Evolutionary conservation across 2,797 vertebrate species (phyloP).

Genomic region (Psittacula derbiana): DNA sequence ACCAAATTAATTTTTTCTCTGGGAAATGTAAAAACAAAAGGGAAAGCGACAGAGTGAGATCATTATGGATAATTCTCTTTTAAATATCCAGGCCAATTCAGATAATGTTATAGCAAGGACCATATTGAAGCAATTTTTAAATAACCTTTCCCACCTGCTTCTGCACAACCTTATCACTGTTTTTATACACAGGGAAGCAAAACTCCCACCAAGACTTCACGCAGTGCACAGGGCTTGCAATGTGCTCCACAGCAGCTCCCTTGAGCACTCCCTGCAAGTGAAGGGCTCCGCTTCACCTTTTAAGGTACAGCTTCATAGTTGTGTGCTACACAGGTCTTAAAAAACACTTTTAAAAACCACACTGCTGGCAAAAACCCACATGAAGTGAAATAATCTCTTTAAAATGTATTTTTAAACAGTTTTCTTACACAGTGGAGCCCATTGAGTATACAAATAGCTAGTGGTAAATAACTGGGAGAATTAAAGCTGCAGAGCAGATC

Average conservation of each 20-base stretch:
- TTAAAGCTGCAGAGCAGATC: neutral
- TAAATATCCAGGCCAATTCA: slow-evolving; percentile 55
- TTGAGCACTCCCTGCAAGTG: neutral
- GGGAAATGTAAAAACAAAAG: neutral
- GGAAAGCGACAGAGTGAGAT: neutral
- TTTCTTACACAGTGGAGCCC: slow-evolving; percentile 25
- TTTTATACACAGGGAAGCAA: slow-evolving; percentile 24
- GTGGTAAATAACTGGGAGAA: slow-evolving; percentile 17
- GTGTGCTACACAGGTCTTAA: neutral
- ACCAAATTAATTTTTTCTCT: neutral
- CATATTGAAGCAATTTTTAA: slow-evolving; percentile 67
- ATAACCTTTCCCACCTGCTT: slow-evolving; percentile 48
- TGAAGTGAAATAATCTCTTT: slow-evolving; percentile 46
- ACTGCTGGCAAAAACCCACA: slow-evolving; percentile 22
- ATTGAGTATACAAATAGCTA: slow-evolving; percentile 52
- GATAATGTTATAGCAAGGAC: slow-evolving; percentile 17
- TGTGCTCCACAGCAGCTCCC: slow-evolving; percentile 28
- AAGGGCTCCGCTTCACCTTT: slow-evolving; percentile 17
- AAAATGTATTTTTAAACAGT: slow-evolving; percentile 52
- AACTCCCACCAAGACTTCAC: neutral
- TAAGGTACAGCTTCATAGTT: slow-evolving; percentile 8
- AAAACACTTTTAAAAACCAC: slow-evolving; percentile 32
- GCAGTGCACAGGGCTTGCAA: neutral
- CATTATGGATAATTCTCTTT: slow-evolving; percentile 58
- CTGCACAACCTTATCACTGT: slow-evolving; percentile 50